These are phyloP conservation scores for Aplysina aerophoba DNA, from an alignment of 37 sponge, comb jelly and placozoan species.

Conservation along the genomic window DNA sequence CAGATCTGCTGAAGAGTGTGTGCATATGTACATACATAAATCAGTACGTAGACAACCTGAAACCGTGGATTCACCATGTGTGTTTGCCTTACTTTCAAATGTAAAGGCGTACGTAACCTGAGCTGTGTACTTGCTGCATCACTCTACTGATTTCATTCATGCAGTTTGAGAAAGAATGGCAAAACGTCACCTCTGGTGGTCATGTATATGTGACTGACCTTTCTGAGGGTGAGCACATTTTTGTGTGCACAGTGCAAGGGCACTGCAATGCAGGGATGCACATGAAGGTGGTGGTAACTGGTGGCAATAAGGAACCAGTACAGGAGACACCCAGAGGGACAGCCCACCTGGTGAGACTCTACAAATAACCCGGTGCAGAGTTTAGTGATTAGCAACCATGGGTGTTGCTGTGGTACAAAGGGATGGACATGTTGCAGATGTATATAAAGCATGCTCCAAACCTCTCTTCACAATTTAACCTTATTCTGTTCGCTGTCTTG, in stretches of 20 bases:
- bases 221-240: constrained; percentile 67
- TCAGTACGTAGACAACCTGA: no score
- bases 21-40: no score
- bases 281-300: constrained; percentile 59
- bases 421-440: neutral
- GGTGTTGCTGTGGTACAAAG: neutral
- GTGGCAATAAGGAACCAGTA: neutral
- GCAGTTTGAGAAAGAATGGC: constrained; percentile 62
- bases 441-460: neutral
- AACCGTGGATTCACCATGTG: no score
- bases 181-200: constrained; percentile 37
- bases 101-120: no score
- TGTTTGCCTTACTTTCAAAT: no score
- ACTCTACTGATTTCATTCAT: neutral
- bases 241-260: constrained; percentile 68
- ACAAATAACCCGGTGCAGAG: no score
- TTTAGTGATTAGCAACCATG: no score
- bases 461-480: neutral
- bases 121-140: no score
- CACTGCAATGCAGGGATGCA: constrained; percentile 81
- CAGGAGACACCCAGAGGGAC: neutral
- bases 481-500: neutral
- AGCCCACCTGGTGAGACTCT: neutral
- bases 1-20: no score
- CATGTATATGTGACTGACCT: constrained; percentile 62